Evolutionary conservation across 1,140 invertebrate genomes (phyloP), one percentile per base, ranked within the genome.

Genomic region (Paraescarpia echinospica): DNA sequence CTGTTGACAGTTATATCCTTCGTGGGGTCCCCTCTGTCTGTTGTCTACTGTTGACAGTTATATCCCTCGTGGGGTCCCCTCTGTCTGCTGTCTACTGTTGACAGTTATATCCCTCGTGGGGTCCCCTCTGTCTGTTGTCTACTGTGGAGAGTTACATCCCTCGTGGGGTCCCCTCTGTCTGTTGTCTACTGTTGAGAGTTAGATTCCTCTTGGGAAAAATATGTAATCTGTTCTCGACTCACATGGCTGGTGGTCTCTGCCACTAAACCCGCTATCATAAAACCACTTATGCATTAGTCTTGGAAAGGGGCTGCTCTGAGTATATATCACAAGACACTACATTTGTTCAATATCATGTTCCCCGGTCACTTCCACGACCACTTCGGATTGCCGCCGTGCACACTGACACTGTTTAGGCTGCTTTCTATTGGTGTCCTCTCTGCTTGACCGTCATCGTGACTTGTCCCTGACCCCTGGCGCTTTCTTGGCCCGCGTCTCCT

Each of bases 341-440:
- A 77, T 31, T 2, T 77, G 59, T 77, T 77, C 22, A 77, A 12
- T 41, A 41, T 41, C 41, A 6, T 12, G 4, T 41, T 41, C 41
- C 12, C 41, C 41, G 59, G 9, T 27, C 22, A 77, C 91, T 91
- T 91, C 91, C 91, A 91, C 91, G 51, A 48, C 91, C 91, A 91
- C 35, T 91, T 91, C 35, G 91, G 35, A 34, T 91, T 91, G 22
- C 91, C 91, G 0, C 91, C 91, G 35, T 91, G 91, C 12, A 91
- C 91, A 48, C 12, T 91, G 5, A 91, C 33, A 59, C 91, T 91
- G 91, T 35, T 59, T 8, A 35, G 12, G 59, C 59, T 77, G 59
- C 2, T 77, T 31, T 77, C 59, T 77, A 77, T 6, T 18, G 9
- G 14, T 77, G 59, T 77, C 59, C 59, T 77, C 59, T 77, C 59